Base-by-base conservation (phyloP, 2,797 vertebrate species). In the Rhyacichthys aspro region DNA sequence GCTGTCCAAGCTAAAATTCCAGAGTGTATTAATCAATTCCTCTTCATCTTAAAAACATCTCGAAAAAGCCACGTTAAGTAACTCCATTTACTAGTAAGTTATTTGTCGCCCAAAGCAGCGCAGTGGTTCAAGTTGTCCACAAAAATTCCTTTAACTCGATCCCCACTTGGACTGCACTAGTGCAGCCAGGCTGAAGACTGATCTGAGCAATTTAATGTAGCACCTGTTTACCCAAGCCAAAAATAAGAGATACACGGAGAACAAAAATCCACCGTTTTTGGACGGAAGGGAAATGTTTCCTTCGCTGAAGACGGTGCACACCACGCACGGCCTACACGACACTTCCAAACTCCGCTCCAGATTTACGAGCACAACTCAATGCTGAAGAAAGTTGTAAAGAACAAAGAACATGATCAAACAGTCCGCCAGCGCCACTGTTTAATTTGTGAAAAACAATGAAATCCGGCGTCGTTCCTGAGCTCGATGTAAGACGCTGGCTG, bases 21-120 rank as follows among this genome's bases (percentile, higher is more conserved):
- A 16, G 57, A 43, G 36, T 38, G 34, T 45, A 42, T 63, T 59
- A 39, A 70, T 61, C 46, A 14, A 59, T 60, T 61, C 63, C 59
- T 63, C 73, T 68, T 82, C 71, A 47, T 61, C 70, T 47, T 56
- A 67, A 34, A 71, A 69, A 58, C 58, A 74, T 75, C 63, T n/a
- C 42, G 63, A 18, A 46, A 43, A 57, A 52, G 58, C 19, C 55
- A 37, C 59, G 18, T 46, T 34, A 65, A 67, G 55, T 67, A 70
- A 71, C 59, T 67, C 28, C 52, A 28, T 8, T 42, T 55, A 71
- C 63, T 17, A 11, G 34, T 50, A 59, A 49, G 49, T 63, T 64
- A 80, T 63, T 59, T 67, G 81, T 85, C 83, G 88, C 85, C 79
- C 83, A 76, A 76, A 8, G 66, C 66, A 81, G 81, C 78, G 80